phyloP scores from a whole-genome alignment of 2,113 vertebrate genomes.

The Chloroceryle aenea region DNA sequence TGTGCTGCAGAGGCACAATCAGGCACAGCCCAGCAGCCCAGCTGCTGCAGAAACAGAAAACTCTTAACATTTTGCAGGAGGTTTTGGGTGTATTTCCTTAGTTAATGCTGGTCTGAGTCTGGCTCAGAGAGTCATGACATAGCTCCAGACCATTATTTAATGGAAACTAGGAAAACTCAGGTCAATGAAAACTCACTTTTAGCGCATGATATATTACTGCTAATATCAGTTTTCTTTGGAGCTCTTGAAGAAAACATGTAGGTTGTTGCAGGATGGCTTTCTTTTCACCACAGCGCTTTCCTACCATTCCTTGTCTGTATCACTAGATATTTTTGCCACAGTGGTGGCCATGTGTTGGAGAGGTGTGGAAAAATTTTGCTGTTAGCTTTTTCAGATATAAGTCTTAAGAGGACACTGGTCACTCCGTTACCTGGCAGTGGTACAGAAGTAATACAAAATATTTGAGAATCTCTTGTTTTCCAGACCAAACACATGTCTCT shows the following conservation, averaged over 20 bases:
- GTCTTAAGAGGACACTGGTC: neutral
- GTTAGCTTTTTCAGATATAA: neutral
- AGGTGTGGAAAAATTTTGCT: neutral
- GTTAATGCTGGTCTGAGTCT: neutral
- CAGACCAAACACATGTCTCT: neutral
- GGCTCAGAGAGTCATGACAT: neutral
- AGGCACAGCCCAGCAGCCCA: neutral
- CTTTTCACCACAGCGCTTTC: neutral
- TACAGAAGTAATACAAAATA: neutral
- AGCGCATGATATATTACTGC: neutral
- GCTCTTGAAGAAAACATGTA: neutral
- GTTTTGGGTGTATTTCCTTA: neutral
- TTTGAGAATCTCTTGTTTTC: neutral
- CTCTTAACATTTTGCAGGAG: rapidly evolving
- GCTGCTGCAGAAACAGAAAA: neutral
- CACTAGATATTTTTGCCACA: neutral
- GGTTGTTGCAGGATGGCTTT: neutral
- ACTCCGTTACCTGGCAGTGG: neutral
- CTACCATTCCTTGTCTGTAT: neutral
- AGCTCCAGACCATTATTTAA: neutral
- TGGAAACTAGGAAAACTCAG: neutral
- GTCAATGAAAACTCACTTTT: neutral
- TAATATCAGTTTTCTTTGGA: neutral
- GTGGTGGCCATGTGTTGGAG: neutral
- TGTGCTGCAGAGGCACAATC: rapidly evolving